Percentiles rank a stretch among this genome's conserved stretches.
phyloP scores from a whole-genome alignment of 1,140 invertebrate species.

The Meloidogyne exigua region DNA sequence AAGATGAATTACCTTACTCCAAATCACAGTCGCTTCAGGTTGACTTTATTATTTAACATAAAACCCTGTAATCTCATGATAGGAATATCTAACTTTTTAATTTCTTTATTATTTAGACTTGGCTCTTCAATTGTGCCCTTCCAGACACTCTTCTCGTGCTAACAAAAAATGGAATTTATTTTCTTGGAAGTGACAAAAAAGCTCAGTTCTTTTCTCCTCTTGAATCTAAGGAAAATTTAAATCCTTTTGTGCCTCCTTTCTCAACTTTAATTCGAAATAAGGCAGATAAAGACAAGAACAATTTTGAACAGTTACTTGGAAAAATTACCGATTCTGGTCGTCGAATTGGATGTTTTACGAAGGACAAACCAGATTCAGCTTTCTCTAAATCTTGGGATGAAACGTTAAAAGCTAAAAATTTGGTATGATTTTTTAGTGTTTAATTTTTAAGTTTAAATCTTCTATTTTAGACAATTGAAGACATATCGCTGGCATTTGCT shows the following conservation, averaged over 20 bases:
- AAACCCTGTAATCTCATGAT: too few species aligned
- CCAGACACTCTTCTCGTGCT: constrained; percentile 91
- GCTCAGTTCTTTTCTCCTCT: constrained; percentile 90
- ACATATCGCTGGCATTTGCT: constrained; percentile 80
- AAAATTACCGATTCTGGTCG: constrained; percentile 83
- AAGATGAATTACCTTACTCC: constrained; percentile 41
- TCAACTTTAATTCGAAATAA: constrained; percentile 84
- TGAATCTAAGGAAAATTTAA: constrained; percentile 78
- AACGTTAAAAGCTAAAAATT: constrained; percentile 76
- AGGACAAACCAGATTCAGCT: constrained; percentile 87
- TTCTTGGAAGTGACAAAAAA: constrained; percentile 94
- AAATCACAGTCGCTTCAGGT: constrained; percentile 57
- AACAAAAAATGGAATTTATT: constrained; percentile 78
- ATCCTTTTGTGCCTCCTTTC: constrained; percentile 75
- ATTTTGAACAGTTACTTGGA: constrained; percentile 82
- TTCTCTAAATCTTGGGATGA: constrained; percentile 87
- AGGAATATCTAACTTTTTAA: too few species aligned
- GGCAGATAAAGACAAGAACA: constrained; percentile 90
- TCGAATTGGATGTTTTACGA: constrained; percentile 84
- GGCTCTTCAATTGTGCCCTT: constrained; percentile 93
- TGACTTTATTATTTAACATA: too few species aligned
- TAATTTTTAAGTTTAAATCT: neutral
- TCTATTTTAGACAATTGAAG: constrained; percentile 64
- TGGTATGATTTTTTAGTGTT: constrained; percentile 67
- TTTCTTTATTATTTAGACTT: constrained; percentile 72